Evolutionary conservation across 2,888 invertebrate genomes (phyloP).

Genomic region (Iselma pallidipennis): DNA sequence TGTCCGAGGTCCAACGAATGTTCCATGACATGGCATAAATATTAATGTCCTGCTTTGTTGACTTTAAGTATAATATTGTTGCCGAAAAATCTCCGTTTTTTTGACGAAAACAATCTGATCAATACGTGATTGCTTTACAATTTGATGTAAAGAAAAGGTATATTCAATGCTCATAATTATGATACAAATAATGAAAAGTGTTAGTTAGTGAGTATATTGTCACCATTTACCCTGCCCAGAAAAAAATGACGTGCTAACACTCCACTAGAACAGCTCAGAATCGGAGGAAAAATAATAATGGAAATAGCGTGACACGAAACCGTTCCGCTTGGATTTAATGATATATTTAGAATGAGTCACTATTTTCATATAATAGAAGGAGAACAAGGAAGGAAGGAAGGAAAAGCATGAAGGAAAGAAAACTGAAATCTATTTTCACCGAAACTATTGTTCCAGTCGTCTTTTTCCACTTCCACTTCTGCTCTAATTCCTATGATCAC

Average conservation of each 20-base stretch:
- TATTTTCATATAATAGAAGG: neutral
- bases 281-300: neutral
- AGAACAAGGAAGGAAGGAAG: neutral
- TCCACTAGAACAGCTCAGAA: neutral
- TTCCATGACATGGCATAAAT: conserved; percentile 28
- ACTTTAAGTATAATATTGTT: conserved; percentile 20
- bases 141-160: neutral
- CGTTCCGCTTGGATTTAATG: neutral
- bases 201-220: too few relatives aligned
- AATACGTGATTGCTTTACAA: too few relatives aligned
- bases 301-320: neutral
- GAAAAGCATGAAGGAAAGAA: too few relatives aligned
- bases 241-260: neutral
- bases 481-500: neutral
- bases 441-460: too few relatives aligned
- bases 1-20: conserved; percentile 28
- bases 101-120: neutral
- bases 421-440: too few relatives aligned
- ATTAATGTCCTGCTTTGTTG: conserved; percentile 28
- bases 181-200: neutral
- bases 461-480: neutral
- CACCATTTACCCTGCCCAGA: too few relatives aligned
- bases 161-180: neutral
- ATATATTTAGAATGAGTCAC: conserved; percentile 1
- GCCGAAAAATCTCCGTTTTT: neutral